Base-by-base conservation (phyloP, 1,140 invertebrate genomes). In the Aphaenogaster floridana region DNA sequence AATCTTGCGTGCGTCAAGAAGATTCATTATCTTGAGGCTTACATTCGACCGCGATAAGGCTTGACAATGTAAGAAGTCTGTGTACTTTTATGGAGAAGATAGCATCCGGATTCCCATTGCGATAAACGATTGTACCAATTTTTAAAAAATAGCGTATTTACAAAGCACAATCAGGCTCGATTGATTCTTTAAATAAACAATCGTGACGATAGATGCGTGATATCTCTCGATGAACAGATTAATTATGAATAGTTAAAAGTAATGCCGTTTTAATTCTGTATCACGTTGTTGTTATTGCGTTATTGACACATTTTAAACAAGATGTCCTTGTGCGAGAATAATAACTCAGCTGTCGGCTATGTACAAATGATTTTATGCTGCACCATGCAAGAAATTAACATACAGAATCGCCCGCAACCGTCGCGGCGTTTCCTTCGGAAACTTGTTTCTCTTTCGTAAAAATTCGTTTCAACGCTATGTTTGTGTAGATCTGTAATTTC, bases 361-460 rank as follows among this genome's bases (percentile, higher is more conserved):
- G 21, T 45, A 71, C 48, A 78, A 48, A 66, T 57, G 28, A 9
- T 59, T 71, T 81, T 34, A 81, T 71, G 36, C 13, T 79, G 28
- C n/a, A 83, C 4, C 69, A 63, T 84, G 80, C 69, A 54, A 36
- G 42, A 74, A 74, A 83, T 83, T 83, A 83, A 59, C n/a, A 57
- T 59, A 48, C 36, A 76, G 42, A 48, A 83, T 45, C 34, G 36
- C 45, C 15, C 39, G 42, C 0, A 76, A 61, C 42, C 6, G 54
- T 71, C 79, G 39, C 52, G 28, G 39, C 52, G 28, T 57, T 81
- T 81, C 28, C 79, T 59, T 71, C 9, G 15, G 9, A 66, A 66
- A 48, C 36, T 77, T 77, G 17, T 34, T 48, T 64, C 7, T 45
- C 39, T 36, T 48, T 63, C 7, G 9, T 63, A 68, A 68, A 39